Evolutionary conservation across 2,113 vertebrate genomes (phyloP), one percentile per base, ranked within the genome.

Genomic region (Bufo gargarizans): DNA sequence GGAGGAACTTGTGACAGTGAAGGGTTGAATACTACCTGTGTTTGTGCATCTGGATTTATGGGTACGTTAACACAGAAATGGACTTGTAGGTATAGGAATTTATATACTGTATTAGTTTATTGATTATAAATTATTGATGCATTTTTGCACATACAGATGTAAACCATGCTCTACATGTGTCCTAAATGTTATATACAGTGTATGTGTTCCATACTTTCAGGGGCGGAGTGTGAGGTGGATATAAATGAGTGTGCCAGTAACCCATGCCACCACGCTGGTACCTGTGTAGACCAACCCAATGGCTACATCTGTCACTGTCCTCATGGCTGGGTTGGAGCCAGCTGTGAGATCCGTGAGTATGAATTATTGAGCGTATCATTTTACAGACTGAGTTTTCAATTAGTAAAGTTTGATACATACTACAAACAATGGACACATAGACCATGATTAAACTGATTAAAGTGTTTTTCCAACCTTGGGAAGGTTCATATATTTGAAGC

Each of bases 261-360:
- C 92, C 98, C 98, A 6, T 99, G 98, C 92, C 97, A 97, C 86
- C 98, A 98, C 0, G 95, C 96, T 47, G 97, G 97, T 67, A 97
- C 97, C 89, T 99, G 98, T 92, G 92, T 96, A 88, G 97, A 99
- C 94, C 97, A 99, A 91, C 95, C 96, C 91, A 97, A 97, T 45
- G 95, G 98, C 82, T 99, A 97, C 65, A 95, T 91, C 88, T 99
- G 98, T 90, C 98, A 98, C 90, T 99, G 98, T 90, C 96, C 95
- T 0, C 97, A 96, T 1, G 97, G 97, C 77, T 99, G 98, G 98
- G 97, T 99, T 3, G 98, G 98, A n/a, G 95, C 97, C 78, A 97
- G 95, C 94, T 99, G 98, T 33, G 98, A 99, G 93, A 99, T 99
- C 94, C 96, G 98, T 99, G 93, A 97, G 98, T 99, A 90, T 88